phyloP scores from a whole-genome alignment of 2,113 vertebrate genomes.

The Ictalurus punctatus region DNA sequence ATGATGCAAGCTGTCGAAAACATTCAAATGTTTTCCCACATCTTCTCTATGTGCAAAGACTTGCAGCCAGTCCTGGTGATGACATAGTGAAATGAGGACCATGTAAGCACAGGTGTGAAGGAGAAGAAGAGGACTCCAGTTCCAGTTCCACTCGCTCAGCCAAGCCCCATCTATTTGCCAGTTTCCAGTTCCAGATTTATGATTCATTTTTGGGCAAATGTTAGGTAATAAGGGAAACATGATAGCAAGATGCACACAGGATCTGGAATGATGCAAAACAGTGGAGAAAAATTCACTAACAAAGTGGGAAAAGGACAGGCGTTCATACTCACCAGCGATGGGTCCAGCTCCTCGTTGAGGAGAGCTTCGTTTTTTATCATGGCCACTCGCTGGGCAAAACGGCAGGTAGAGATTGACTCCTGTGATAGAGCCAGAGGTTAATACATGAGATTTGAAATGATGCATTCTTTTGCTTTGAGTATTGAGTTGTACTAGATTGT shows the following conservation, averaged over 20 bases:
- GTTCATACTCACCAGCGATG: constrained; percentile 80
- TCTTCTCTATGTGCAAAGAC: constrained; percentile 6
- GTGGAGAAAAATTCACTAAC: neutral
- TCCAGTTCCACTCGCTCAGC: neutral
- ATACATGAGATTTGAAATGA: neutral
- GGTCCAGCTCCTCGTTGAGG: constrained; percentile 93
- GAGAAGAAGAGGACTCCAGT: neutral
- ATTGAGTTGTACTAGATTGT: no score
- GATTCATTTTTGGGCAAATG: neutral
- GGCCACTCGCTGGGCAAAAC: constrained; percentile 93
- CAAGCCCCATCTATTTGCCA: neutral
- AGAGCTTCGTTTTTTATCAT: constrained; percentile 93
- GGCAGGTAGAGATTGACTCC: constrained; percentile 96
- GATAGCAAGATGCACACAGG: neutral
- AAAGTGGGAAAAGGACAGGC: neutral
- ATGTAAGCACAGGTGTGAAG: constrained; percentile 23
- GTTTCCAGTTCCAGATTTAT: neutral
- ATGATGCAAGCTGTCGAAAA: constrained; percentile 13
- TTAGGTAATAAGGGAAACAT: neutral
- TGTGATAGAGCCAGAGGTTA: constrained; percentile 53
- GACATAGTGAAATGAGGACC: constrained; percentile 12
- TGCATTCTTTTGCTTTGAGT: neutral
- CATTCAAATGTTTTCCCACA: neutral
- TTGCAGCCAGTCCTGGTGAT: neutral
- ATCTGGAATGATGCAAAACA: neutral